Base-by-base conservation (phyloP, 2,797 vertebrate species). In the Phataginus tetradactyla region DNA sequence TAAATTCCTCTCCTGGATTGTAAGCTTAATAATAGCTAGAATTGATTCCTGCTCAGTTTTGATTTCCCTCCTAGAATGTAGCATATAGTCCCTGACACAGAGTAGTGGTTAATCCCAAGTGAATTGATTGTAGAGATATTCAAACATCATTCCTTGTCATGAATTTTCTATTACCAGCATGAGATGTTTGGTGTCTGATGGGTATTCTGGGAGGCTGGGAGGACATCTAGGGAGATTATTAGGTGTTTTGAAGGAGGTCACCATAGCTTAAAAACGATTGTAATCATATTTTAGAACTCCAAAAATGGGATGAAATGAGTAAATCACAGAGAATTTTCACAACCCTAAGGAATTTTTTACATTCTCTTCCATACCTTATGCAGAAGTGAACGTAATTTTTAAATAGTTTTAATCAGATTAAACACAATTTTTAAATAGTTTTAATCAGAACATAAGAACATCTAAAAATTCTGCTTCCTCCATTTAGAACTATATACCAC, bases 391-490 rank as follows among this genome's bases (percentile, higher is more conserved):
- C 11, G 34, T 49, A 78, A 68, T 63, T 88, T 75, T 59, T 89
- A 63, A 75, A 68, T 72, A n/a, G 37, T 72, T 89, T 95, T 71
- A 93, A 68, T 90, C 25, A 87, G 53, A 95, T 45, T 45, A 45
- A 45, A 45, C 25, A 42, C 39, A 81, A 68, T 63, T 88, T 75
- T 59, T 86, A 63, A 75, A 68, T 72, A n/a, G 37, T 72, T 89
- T 95, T 66, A 93, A 57, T 90, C 25, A 90, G 53, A 95, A n/a
- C 42, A 72, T 17, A 42, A 45, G 75, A 39, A 92, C 49, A 87
- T 90, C 77, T 96, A 32, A 64, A 95, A 93, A 84, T 92, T 85
- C 57, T 96, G 64, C 59, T 86, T 95, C 59, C 57, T 94, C 83
- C n/a, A 72, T 84, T 81, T 72, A 94, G 94, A 90, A 93, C 37